Conservation (phyloP, 2,113 vertebrate species). For the Regulus satrapa region DNA sequence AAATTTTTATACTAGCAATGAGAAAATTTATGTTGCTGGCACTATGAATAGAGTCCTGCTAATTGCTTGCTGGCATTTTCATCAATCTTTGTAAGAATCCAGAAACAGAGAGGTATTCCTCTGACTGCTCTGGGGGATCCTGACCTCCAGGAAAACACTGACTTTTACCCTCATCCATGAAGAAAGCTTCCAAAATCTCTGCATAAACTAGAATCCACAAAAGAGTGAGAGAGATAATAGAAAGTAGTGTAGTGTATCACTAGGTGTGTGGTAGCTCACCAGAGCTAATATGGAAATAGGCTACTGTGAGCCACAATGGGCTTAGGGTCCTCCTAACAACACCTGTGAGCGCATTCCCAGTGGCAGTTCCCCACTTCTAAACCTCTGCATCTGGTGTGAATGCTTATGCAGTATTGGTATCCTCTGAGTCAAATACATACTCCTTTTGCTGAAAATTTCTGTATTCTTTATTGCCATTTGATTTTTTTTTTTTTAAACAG, state of each 20-base stretch:
- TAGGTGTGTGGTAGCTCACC: fast-evolving
- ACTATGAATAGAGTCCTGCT: neutral
- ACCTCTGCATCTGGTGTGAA: neutral
- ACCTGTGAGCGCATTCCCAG: neutral
- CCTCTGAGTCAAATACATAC: neutral
- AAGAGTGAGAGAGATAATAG: too few species aligned
- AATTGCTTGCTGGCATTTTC: neutral
- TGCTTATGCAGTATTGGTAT: neutral
- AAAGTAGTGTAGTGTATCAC: too few species aligned
- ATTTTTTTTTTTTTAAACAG: neutral
- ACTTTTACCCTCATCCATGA: too few species aligned
- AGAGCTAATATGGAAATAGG: neutral
- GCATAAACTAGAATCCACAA: too few species aligned
- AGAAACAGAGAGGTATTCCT: too few species aligned
- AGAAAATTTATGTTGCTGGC: neutral
- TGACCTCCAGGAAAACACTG: too few species aligned
- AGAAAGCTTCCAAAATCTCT: too few species aligned
- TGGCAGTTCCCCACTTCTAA: neutral
- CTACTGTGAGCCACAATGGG: fast-evolving
- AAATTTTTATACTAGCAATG: neutral
- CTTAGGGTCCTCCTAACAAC: neutral
- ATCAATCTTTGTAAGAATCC: too few species aligned
- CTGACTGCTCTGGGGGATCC: too few species aligned
- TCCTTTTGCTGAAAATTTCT: neutral
- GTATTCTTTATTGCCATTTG: neutral